phyloP scores from a whole-genome alignment of 2,113 vertebrate genomes.

The Pogonocichla stellata region DNA sequence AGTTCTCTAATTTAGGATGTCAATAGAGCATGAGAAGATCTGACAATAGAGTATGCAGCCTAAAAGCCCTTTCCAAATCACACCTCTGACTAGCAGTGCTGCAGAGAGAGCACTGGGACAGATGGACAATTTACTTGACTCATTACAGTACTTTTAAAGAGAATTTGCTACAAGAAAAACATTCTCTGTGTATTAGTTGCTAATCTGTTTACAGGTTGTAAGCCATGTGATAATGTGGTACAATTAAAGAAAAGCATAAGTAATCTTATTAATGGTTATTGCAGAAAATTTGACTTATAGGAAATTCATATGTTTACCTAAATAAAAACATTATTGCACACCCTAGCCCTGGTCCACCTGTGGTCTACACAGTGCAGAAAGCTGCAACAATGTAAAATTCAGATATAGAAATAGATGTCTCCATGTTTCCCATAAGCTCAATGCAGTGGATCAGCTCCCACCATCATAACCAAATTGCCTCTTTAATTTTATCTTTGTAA shows the following conservation, averaged over 20 bases:
- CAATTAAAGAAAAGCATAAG: background rate
- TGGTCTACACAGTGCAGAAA: background rate
- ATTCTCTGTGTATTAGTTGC: background rate
- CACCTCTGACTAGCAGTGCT: background rate
- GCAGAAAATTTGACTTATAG: background rate
- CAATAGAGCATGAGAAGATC: background rate
- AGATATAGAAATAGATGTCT: background rate
- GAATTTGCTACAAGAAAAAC: background rate
- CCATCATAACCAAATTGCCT: background rate
- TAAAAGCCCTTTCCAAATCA: background rate
- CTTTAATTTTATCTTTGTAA: background rate
- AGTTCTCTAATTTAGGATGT: background rate
- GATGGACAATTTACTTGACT: background rate
- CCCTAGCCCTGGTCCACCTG: background rate
- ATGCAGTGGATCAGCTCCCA: background rate
- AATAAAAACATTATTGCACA: background rate
- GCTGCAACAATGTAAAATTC: background rate
- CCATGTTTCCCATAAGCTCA: background rate
- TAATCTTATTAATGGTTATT: background rate
- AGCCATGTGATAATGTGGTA: background rate
- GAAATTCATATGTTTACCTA: background rate
- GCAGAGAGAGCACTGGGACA: background rate
- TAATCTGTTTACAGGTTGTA: background rate
- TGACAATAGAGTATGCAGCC: background rate
- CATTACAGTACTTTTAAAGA: background rate